Evolutionary conservation across 2,888 invertebrate genomes (phyloP), one percentile per base, ranked within the genome.

Genomic region (Pyrrhia umbra): DNA sequence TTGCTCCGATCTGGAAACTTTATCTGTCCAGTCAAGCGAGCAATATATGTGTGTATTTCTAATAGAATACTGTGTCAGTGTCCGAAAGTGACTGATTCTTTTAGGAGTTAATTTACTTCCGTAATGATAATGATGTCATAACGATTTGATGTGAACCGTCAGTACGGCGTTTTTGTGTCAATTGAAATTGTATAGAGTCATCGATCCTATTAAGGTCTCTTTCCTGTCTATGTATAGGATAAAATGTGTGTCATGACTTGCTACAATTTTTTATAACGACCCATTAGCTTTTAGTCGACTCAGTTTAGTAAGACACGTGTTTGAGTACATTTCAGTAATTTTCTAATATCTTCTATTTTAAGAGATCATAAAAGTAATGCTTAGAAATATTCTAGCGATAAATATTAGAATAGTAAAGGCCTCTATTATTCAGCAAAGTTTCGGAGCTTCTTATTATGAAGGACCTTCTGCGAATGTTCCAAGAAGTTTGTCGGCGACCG

Each of bases 141-240:
- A 54, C 47, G 51, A 47, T 68, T 82, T 69, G 59, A 62, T 79
- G 81, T 64, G 80, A 83, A 83, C 80, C 80, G 84, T 86, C 85
- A 83, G 79, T 76, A 72, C 75, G 79, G 65, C 78, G 72, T 80
- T 84, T 85, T 73, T 77, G 68, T 79, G 73, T 79, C 80, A 80
- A 79, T 79, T 74, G 60, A 61, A 81, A 82, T 83, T 79, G 59
- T 66, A 68, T 76, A 68, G 64, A 79, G 77, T 79, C 82, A 82
- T 76, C 68, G 57, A 73, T 69, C 72, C 80, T 80, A 80, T 75
- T 85, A 83, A 81, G 82, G 85, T 79, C 75, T 82, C 77, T 83
- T 84, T 85, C 84, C 85, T 84, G 82, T 72, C 76, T 34, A n/a
- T 10, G 10, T 70, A 65, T 70, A 71, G 15, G 54, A 40, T 20